phyloP scores from a whole-genome alignment of 2,797 vertebrate genomes.

The Melanotaenia maccullochi region DNA sequence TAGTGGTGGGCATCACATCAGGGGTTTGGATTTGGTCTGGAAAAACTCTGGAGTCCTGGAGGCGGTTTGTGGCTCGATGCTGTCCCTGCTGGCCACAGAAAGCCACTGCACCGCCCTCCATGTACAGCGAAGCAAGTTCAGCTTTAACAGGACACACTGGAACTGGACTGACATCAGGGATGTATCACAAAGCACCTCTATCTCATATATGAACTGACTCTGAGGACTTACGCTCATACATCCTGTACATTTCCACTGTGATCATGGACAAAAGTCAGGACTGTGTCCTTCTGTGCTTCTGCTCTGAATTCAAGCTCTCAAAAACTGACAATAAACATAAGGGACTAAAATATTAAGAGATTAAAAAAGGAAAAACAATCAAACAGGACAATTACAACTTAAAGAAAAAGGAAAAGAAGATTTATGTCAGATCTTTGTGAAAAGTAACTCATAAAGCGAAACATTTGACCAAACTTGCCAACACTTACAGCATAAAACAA shows the following conservation, averaged over 20 bases:
- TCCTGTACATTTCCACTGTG: constrained; percentile 2
- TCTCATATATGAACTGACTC: constrained; percentile 87
- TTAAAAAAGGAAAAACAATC: constrained; percentile 5
- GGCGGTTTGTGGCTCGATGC: constrained; percentile 86
- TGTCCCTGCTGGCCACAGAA: constrained; percentile 89
- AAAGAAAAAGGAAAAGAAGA: neutral
- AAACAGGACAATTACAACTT: neutral
- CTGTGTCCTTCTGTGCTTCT: neutral
- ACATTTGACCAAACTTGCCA: constrained; percentile 16
- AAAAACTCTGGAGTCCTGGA: constrained; percentile 96
- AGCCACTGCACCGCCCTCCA: constrained; percentile 79
- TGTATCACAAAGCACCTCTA: constrained; percentile 92
- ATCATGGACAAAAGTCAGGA: constrained; percentile 6
- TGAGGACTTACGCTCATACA: neutral
- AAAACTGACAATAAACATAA: neutral
- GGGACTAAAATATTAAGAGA: constrained; percentile 7
- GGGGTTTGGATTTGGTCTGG: constrained; percentile 98
- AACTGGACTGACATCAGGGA: constrained; percentile 79
- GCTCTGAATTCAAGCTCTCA: constrained; percentile 11
- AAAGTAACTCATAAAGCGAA: constrained; percentile 4
- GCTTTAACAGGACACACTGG: constrained; percentile 85
- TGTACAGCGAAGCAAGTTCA: constrained; percentile 84
- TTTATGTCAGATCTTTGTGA: constrained; percentile 3
- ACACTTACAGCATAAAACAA: neutral
- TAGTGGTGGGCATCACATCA: constrained; percentile 96